Conservation (phyloP, 2,113 vertebrate genomes). For the Tretioscincus oriximinensis region DNA sequence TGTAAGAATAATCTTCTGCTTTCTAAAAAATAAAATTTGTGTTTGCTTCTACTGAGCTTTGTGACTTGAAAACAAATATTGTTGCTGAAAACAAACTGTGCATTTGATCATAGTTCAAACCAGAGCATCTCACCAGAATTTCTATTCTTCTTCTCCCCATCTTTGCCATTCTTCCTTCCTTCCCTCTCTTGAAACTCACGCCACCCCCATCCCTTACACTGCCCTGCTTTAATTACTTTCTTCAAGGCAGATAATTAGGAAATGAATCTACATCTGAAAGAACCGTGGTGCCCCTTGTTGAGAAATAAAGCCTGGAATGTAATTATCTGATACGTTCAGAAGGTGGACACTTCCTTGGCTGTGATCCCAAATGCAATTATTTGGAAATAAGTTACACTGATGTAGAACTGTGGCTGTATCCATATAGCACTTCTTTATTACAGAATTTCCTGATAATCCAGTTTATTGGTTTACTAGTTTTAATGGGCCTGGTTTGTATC, state of each 20-base stretch:
- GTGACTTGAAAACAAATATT: too few relatives aligned
- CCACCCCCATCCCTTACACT: background rate
- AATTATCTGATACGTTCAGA: background rate
- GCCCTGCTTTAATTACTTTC: background rate
- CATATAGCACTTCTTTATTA: too few relatives aligned
- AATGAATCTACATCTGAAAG: background rate
- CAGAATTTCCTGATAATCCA: too few relatives aligned
- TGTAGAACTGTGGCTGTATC: background rate
- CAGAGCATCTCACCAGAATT: background rate
- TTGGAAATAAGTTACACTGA: background rate
- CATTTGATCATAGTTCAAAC: background rate
- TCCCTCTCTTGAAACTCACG: background rate
- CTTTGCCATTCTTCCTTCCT: background rate
- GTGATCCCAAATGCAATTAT: background rate
- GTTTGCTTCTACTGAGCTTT: too few relatives aligned
- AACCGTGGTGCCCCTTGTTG: background rate
- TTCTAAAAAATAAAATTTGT: too few relatives aligned
- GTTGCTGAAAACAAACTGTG: background rate
- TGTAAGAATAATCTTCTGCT: too few relatives aligned
- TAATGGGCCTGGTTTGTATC: too few relatives aligned
- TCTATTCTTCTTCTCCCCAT: background rate
- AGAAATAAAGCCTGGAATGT: background rate
- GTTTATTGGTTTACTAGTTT: too few relatives aligned
- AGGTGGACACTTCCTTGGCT: background rate
- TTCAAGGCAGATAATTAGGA: conserved; percentile 2